phyloP scores from a whole-genome alignment of 2,888 invertebrate species.

The Carpatolechia fugitivella region DNA sequence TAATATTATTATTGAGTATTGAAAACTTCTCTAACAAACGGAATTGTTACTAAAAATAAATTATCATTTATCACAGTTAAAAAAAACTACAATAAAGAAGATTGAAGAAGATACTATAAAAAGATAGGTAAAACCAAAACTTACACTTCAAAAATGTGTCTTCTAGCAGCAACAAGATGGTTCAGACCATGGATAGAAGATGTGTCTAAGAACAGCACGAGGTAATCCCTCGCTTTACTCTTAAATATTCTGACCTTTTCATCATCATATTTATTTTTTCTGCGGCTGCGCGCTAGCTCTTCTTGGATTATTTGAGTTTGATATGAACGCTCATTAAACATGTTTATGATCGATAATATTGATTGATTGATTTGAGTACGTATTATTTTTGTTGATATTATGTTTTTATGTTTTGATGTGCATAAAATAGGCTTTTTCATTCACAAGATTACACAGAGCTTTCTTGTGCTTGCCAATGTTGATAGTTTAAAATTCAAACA shows the following conservation, averaged over 20 bases:
- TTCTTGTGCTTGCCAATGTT: too few species aligned
- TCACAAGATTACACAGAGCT: too few species aligned
- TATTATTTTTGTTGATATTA: too few species aligned
- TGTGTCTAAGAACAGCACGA: slow-evolving; percentile 63
- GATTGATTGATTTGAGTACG: too few species aligned
- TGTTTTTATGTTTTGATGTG: too few species aligned
- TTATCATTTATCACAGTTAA: too few species aligned
- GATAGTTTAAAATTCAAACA: not conserved
- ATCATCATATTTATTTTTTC: not conserved
- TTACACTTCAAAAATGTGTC: slow-evolving; percentile 72
- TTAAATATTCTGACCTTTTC: not conserved
- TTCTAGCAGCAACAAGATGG: slow-evolving; percentile 62
- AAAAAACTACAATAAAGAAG: not conserved
- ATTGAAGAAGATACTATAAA: not conserved
- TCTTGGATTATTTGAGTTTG: slow-evolving; percentile 45
- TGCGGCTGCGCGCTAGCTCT: slow-evolving; percentile 27
- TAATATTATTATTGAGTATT: too few species aligned
- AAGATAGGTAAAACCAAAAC: slow-evolving; percentile 23
- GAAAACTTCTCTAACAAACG: too few species aligned
- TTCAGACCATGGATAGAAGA: slow-evolving; percentile 79
- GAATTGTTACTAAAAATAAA: too few species aligned
- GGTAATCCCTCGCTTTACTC: slow-evolving; percentile 42
- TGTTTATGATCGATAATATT: too few species aligned
- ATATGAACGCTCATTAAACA: slow-evolving; percentile 41
- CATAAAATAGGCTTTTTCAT: too few species aligned